A percentile compares a stretch with the other conserved stretches of the same genome.
Conservation (phyloP, 2,797 vertebrate genomes). For the Bufotes viridis region DNA sequence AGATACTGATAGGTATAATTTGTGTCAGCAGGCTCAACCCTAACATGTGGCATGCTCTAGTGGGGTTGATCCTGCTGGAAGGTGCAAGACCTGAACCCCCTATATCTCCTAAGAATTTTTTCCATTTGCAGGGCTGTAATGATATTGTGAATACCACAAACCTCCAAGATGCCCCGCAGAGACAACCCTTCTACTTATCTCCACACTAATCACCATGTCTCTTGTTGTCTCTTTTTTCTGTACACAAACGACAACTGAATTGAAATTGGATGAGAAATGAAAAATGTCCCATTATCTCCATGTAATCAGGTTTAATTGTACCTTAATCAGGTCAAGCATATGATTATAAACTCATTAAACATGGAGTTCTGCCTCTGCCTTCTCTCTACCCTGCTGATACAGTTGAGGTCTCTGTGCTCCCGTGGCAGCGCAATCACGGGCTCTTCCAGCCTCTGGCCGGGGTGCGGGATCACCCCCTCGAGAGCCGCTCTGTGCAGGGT, state of each 20-base stretch:
- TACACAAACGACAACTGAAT: conserved; percentile 33
- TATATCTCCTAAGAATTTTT: too few relatives aligned
- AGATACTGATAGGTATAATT: too few relatives aligned
- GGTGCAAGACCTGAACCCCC: too few relatives aligned
- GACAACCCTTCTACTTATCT: not conserved
- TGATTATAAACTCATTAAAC: conserved; percentile 53
- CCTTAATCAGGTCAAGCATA: conserved; percentile 59
- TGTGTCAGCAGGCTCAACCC: too few relatives aligned
- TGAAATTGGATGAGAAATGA: conserved; percentile 56
- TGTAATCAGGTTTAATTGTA: conserved; percentile 52
- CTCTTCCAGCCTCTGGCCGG: not conserved
- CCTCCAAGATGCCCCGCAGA: not conserved
- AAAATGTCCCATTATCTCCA: conserved; percentile 48
- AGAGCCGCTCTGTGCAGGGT: not conserved
- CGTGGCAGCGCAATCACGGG: not conserved
- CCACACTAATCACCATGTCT: conserved; percentile 10
- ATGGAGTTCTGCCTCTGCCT: conserved; percentile 1
- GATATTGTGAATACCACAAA: not conserved
- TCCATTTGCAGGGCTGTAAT: not conserved
- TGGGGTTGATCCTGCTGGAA: too few relatives aligned
- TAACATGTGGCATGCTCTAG: too few relatives aligned
- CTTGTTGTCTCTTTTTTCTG: conserved; percentile 42
- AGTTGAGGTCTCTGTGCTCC: not conserved
- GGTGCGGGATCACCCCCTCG: not conserved
- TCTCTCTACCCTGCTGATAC: conserved; percentile 25